Evolutionary conservation across 2,888 invertebrate genomes (phyloP).

Genomic region (Eucera pruinosa): DNA sequence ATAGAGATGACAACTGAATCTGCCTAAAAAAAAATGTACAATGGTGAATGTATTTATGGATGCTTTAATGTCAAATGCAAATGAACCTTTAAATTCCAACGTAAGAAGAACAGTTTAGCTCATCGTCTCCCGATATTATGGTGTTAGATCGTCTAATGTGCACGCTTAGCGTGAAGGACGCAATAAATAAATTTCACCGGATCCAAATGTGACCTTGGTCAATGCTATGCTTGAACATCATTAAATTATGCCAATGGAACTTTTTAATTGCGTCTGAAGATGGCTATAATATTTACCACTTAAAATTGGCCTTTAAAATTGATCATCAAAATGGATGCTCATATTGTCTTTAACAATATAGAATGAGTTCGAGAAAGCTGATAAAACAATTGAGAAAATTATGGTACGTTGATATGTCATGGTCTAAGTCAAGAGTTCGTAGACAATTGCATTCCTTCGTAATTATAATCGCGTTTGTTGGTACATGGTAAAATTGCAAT

Average conservation of each 20-base stretch:
- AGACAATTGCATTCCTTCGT: not conserved
- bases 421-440: not conserved
- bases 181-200: constrained; percentile 27
- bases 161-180: not conserved
- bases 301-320: too few relatives aligned
- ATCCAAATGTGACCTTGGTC: constrained; percentile 23
- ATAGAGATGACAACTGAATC: constrained; percentile 4
- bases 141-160: constrained; percentile 8
- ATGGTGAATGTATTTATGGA: constrained; percentile 18
- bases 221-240: not conserved
- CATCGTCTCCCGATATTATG: constrained; percentile 7
- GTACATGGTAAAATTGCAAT: not conserved
- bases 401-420: not conserved
- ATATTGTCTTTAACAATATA: too few relatives aligned
- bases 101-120: constrained; percentile 17
- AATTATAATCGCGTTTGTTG: not conserved
- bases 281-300: too few relatives aligned
- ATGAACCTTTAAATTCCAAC: constrained; percentile 23
- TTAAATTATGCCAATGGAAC: not conserved
- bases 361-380: not conserved
- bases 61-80: constrained; percentile 67
- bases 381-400: not conserved
- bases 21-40: not conserved
- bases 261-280: too few relatives aligned
- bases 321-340: too few relatives aligned